A percentile compares a stretch with the other conserved stretches of the same genome.
Conservation (phyloP, 2,888 invertebrate genomes). For the Drosophila emarginata region DNA sequence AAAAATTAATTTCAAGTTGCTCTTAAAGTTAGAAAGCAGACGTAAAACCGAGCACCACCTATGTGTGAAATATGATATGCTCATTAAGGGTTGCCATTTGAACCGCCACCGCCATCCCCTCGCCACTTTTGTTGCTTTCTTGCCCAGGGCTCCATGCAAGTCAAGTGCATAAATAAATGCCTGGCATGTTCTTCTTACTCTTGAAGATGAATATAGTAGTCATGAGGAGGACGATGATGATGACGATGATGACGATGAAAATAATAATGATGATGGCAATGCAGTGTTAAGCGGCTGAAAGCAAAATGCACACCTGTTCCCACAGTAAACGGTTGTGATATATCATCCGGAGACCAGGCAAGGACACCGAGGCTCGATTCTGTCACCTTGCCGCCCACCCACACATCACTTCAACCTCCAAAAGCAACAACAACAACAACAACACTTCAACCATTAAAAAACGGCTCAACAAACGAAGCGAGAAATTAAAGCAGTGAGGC, state of each 20-base stretch:
- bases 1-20: slow-evolving; percentile 49
- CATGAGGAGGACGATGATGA: slow-evolving; percentile 23
- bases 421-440: not conserved
- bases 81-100: slow-evolving; percentile 53
- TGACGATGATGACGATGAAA: slow-evolving; percentile 25
- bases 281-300: slow-evolving; percentile 62
- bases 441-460: slow-evolving; percentile 39
- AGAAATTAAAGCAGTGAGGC: slow-evolving; percentile 50
- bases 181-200: slow-evolving; percentile 28
- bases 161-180: slow-evolving; percentile 73
- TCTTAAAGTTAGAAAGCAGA: slow-evolving; percentile 31
- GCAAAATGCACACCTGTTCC: slow-evolving; percentile 33
- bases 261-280: slow-evolving; percentile 46
- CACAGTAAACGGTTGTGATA: slow-evolving; percentile 53
- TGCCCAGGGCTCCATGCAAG: slow-evolving; percentile 41
- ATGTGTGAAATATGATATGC: slow-evolving; percentile 69
- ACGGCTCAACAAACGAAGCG: slow-evolving; percentile 39
- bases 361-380: slow-evolving; percentile 23
- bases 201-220: slow-evolving; percentile 25
- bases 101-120: not conserved
- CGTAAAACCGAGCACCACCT: slow-evolving; percentile 39
- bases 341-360: slow-evolving; percentile 36
- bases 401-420: slow-evolving; percentile 16
- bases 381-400: slow-evolving; percentile 45
- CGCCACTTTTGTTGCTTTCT: not conserved